phyloP scores from a whole-genome alignment of 2,797 vertebrate genomes.

The Adrianichthys oophorus region DNA sequence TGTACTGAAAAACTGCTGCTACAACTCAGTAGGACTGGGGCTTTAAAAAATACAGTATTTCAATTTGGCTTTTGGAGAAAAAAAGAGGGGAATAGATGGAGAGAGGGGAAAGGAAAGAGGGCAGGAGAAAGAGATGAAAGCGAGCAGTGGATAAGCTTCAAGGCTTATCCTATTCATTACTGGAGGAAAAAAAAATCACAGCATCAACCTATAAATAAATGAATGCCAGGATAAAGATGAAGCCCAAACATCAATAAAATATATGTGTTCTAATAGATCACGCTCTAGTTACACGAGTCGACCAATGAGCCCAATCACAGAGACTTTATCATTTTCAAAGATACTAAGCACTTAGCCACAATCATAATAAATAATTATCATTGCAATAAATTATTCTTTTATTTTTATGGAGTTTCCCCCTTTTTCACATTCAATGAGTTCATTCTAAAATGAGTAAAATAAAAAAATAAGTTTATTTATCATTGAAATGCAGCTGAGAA shows the following conservation, averaged over 20 bases:
- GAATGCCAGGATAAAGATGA: conserved; percentile 74
- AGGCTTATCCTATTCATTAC: conserved; percentile 81
- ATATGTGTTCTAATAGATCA: conserved; percentile 79
- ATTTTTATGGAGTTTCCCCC: conserved; percentile 18
- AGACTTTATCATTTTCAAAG: conserved; percentile 62
- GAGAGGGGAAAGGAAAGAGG: conserved; percentile 9
- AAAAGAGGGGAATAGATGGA: conserved; percentile 21
- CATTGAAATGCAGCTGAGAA: not conserved
- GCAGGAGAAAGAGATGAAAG: conserved; percentile 65
- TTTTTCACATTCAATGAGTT: conserved; percentile 32
- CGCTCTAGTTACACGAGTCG: conserved; percentile 72
- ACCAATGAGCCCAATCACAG: conserved; percentile 67
- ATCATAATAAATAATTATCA: conserved; percentile 69
- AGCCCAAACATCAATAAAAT: conserved; percentile 77
- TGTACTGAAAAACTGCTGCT: conserved; percentile 74
- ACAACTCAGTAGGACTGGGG: conserved; percentile 56
- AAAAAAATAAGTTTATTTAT: conserved; percentile 5
- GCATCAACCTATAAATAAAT: conserved; percentile 78
- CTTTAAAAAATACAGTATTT: conserved; percentile 73
- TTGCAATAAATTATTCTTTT: conserved; percentile 46
- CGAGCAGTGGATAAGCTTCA: conserved; percentile 74
- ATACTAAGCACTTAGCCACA: conserved; percentile 43
- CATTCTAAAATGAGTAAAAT: conserved; percentile 25
- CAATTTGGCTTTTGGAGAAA: conserved; percentile 68
- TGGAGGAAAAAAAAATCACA: conserved; percentile 67